Conservation (phyloP, 2,113 vertebrate species). For the Pseudopipra pipra region DNA sequence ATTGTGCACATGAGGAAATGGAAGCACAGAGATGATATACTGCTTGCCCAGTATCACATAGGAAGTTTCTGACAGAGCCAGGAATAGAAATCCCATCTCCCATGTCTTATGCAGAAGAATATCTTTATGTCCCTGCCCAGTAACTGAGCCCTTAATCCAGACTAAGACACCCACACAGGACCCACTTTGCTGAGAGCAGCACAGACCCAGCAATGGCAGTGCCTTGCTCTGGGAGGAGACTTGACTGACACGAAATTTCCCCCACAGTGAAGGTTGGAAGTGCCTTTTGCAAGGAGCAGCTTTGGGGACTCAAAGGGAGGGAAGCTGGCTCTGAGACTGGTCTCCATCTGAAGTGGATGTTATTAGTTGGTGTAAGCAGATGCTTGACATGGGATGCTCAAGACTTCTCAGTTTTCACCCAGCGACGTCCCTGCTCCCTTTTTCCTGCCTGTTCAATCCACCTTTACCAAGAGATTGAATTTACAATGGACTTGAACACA, state of each 20-base stretch:
- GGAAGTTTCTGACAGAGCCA: conserved; percentile 65
- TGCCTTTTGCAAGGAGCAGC: not conserved
- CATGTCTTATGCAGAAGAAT: conserved; percentile 60
- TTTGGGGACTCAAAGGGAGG: not conserved
- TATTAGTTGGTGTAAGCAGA: conserved; percentile 60
- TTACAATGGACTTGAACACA: conserved; percentile 78
- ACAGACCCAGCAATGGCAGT: not conserved
- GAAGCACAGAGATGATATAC: conserved; percentile 42
- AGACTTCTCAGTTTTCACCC: conserved; percentile 65
- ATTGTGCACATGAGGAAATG: conserved; percentile 65
- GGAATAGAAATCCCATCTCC: conserved; percentile 63
- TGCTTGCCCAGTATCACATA: conserved; percentile 41
- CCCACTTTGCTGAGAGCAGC: not conserved
- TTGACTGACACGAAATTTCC: not conserved
- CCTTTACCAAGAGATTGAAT: conserved; percentile 76
- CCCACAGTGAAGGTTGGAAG: not conserved
- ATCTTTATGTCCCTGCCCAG: conserved; percentile 48
- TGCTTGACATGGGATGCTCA: not conserved
- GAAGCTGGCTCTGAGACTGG: not conserved
- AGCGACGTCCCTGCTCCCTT: not conserved
- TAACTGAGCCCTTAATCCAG: conserved; percentile 60
- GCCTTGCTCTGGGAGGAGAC: not conserved
- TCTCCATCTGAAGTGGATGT: conserved; percentile 44
- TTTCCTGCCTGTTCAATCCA: conserved; percentile 56
- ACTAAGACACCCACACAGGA: conserved; percentile 53